Base-by-base conservation (phyloP, 1,140 invertebrate species). In the Probaryconus sp. region DNA sequence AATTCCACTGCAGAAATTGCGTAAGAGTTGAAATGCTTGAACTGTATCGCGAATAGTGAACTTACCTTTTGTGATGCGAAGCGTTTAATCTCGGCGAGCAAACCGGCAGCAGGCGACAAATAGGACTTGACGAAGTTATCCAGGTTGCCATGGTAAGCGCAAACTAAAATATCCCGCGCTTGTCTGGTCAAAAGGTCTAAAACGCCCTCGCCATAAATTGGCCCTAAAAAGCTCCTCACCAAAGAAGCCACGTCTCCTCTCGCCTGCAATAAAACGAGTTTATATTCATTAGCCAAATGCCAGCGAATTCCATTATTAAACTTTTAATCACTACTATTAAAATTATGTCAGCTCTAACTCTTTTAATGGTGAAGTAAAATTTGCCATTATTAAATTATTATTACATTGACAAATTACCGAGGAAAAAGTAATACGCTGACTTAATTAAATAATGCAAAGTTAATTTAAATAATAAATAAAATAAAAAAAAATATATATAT, bases 131-230 rank as follows among this genome's bases (percentile, higher is more conserved):
- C 89, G 79, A 92, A 92, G 74, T 87, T 88, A 35, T 87, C 83
- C 76, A 92, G 81, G 81, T 91, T 89, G 18, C 91, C 91, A 47
- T 90, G 88, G 85, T 91, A 93, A 70, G 89, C 88, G 79, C 89
- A 91, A 18, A 92, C 90, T 64, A 93, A 89, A 40, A 92, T 87
- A 82, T 93, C 91, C 64, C 92, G 89, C 35, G 91, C 92, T 84
- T 92, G 91, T 45, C 91, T 88, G 61, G 91, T 89, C 79, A 93
- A 84, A 75, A 90, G 88, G 78, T 90, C 88, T 81, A 90, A 87
- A 40, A 91, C 90, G 65, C 86, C 85, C 61, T 88, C 86, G 47
- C 85, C 88, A 74, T 90, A 91, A 80, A 92, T 89, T 58, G 87
- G 86, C 26, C 90, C 91, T 68, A 93, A 89, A 82, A 91, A 89